These are phyloP conservation scores for Pocillopora verrucosa DNA, from an alignment of 64 coral and sea anemone genomes.

Conservation along the genomic window DNA sequence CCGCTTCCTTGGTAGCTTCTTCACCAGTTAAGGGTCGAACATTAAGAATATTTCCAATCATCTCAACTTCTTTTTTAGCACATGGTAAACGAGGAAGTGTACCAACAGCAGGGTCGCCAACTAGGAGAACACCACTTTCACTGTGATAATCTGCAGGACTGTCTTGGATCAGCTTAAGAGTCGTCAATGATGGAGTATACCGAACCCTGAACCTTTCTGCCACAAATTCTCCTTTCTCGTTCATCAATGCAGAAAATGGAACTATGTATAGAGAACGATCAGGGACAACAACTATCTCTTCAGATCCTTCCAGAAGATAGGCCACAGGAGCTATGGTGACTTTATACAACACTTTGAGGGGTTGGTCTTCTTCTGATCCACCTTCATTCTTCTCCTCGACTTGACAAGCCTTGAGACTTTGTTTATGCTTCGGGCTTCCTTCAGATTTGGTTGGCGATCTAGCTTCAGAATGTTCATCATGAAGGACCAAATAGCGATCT, in stretches of 20 bases:
- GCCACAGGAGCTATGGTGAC: neutral
- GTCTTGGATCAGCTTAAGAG: too few species aligned
- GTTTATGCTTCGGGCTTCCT: neutral
- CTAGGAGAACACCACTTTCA: neutral
- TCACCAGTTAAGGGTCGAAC: neutral
- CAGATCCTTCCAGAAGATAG: neutral
- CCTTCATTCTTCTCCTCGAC: neutral
- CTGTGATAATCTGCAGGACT: too few species aligned
- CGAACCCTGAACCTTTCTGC: neutral
- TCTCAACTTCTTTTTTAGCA: neutral
- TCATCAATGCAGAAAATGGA: too few species aligned
- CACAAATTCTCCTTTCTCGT: neutral
- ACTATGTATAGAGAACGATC: too few species aligned
- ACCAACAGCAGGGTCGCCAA: slow-evolving; percentile 18
- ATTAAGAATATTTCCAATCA: neutral
- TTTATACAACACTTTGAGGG: neutral
- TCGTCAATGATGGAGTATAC: neutral
- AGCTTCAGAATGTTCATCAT: neutral
- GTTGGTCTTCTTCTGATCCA: neutral
- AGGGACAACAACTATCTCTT: neutral
- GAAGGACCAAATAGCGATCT: neutral
- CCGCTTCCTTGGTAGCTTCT: neutral
- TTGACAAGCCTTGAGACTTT: neutral
- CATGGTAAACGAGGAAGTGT: neutral
- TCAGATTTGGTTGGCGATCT: neutral